Evolutionary conservation across 2,797 vertebrate species (phyloP).

Genomic region (Cyprinodon diabolis): DNA sequence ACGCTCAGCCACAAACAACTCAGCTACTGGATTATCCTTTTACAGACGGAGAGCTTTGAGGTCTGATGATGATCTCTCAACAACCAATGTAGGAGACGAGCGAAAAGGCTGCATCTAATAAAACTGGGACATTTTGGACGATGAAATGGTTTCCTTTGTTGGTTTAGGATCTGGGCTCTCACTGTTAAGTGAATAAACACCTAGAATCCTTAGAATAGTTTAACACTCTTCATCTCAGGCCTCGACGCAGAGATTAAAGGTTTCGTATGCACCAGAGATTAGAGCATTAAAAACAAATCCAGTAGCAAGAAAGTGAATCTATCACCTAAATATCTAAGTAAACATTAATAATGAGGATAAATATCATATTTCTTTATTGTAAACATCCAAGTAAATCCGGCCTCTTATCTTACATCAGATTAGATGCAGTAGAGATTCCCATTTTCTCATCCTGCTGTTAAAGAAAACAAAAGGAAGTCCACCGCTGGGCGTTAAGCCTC

Average conservation of each 20-base stretch:
- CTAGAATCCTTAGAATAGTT: constrained; percentile 40
- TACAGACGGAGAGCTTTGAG: constrained; percentile 62
- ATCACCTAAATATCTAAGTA: no score
- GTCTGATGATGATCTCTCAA: constrained; percentile 9
- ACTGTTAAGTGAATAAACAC: constrained; percentile 45
- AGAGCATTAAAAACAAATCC: constrained; percentile 51
- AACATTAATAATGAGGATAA: no score
- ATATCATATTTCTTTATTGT: background rate
- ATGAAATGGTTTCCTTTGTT: background rate
- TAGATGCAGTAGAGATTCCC: background rate
- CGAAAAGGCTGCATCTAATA: constrained; percentile 17
- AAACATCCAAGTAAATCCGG: background rate
- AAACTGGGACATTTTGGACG: constrained; percentile 6
- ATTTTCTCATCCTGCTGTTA: background rate
- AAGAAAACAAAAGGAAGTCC: constrained; percentile 3
- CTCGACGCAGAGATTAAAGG: constrained; percentile 50
- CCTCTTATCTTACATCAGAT: background rate
- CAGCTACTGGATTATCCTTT: constrained; percentile 57
- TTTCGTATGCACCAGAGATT: constrained; percentile 21
- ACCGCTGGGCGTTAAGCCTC: constrained; percentile 17
- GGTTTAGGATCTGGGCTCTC: background rate
- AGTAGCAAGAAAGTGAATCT: constrained; percentile 1
- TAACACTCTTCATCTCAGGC: constrained; percentile 27
- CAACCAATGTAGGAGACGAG: background rate
- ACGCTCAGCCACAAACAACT: constrained; percentile 43